Base-by-base conservation (phyloP, 1,140 invertebrate genomes). In the Drosophila subpulchrella region DNA sequence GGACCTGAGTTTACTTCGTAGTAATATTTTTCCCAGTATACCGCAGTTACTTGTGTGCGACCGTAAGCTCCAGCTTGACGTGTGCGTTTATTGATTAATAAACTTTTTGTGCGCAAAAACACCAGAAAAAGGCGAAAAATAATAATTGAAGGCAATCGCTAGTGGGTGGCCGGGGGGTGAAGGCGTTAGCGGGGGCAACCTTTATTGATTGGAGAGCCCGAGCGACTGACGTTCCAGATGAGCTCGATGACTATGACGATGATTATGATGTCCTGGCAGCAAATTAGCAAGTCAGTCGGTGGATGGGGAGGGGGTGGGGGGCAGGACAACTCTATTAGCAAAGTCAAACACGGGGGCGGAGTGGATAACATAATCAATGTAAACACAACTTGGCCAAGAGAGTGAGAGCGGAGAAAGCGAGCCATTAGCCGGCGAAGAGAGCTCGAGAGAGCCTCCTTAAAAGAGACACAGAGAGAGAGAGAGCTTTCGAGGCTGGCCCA, bases 281-380 rank as follows among this genome's bases (percentile, higher is more conserved):
- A 77, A 77, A 77, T 77, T 77, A 77, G 75, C 74, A 77, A 77
- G 50, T 13, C 8, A 36, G 24, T 32, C 30, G 27, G n/a, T 39
- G 24, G 20, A 2, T 15, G 41, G 5, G 6, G 12, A 1, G 13
- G 32, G 12, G 27, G 53, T 7, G 68, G 36, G 68, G 36, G 15
- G 60, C 39, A 27, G 56, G 41, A 73, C 84, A 83, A 84, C 84
- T 89, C 80, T 84, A 89, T 89, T 89, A 90, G 84, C 84, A 78
- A 78, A 78, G 75, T 59, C 76, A 78, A 78, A 78, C 67, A 61
- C 10, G 75, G 66, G 47, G 51, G 72, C 58, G 55, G 66, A 71
- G 65, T 71, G 73, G 70, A 73, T 89, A 89, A 89, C 84, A 89
- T 89, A 89, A 89, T 89, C 84, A 89, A 84, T 89, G 84, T 89